phyloP scores from a whole-genome alignment of 2,797 vertebrate genomes.

The Sebastes hubbsi region DNA sequence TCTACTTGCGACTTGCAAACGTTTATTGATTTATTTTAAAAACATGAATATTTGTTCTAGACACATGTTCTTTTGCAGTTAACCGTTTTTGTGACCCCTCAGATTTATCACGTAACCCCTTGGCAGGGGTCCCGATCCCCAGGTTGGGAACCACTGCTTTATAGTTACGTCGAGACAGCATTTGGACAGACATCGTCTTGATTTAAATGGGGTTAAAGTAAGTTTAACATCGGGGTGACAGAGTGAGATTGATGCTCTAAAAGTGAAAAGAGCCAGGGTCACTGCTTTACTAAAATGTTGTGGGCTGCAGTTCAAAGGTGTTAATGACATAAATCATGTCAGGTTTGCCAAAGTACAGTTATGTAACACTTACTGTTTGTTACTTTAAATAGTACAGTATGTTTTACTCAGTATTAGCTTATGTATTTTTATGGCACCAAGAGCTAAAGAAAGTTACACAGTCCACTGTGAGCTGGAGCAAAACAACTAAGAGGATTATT shows the following conservation, averaged over 20 bases:
- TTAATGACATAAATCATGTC: background rate
- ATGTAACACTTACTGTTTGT: background rate
- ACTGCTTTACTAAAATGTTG: background rate
- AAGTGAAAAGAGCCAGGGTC: background rate
- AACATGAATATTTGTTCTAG: background rate
- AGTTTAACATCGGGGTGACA: background rate
- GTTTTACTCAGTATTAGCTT: background rate
- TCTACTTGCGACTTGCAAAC: background rate
- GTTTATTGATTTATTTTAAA: too few species aligned
- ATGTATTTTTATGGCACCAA: constrained; percentile 11
- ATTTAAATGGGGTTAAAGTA: background rate
- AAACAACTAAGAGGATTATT: constrained; percentile 54
- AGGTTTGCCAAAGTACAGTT: background rate
- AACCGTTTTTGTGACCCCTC: background rate
- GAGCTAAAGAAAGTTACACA: constrained; percentile 49
- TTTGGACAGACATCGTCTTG: background rate
- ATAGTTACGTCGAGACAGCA: background rate
- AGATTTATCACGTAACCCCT: background rate
- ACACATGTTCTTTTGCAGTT: background rate
- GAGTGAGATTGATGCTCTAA: background rate
- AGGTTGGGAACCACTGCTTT: background rate
- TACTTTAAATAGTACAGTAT: constrained; percentile 16
- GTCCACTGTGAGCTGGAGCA: constrained; percentile 3
- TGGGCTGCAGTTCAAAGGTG: background rate
- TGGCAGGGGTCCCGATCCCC: background rate